Percentiles rank a stretch among this genome's conserved stretches.
Conservation (phyloP, 2,888 invertebrate genomes). For the Ophonus ardosiacus region DNA sequence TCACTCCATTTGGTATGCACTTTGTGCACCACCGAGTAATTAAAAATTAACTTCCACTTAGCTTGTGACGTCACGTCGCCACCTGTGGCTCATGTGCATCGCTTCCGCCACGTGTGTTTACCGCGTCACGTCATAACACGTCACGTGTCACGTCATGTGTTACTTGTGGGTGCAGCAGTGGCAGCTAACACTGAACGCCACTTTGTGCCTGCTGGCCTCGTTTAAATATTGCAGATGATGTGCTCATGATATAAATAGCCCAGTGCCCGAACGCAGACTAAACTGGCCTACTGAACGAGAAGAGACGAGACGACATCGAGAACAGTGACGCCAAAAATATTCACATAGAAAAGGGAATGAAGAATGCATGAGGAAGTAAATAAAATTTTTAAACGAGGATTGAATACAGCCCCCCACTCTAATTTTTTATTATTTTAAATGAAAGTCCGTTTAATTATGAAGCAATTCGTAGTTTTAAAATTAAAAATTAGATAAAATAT, state of each 20-base stretch:
- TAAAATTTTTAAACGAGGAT: no score
- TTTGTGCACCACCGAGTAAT: background rate
- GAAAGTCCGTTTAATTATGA: no score
- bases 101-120: constrained; percentile 12
- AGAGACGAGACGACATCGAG: background rate
- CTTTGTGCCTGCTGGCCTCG: constrained; percentile 10
- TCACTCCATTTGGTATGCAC: background rate
- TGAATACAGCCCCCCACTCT: no score
- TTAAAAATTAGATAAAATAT: no score
- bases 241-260: constrained; percentile 43
- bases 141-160: background rate
- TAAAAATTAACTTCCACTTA: background rate
- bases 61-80: constrained; percentile 14
- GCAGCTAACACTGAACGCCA: background rate
- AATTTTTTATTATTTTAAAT: no score
- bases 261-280: constrained; percentile 5
- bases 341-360: background rate
- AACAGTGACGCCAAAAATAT: background rate
- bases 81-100: constrained; percentile 20
- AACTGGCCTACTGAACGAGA: constrained; percentile 26
- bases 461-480: no score
- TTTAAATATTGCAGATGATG: constrained; percentile 45
- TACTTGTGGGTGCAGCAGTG: background rate
- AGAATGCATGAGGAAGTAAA: no score
- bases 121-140: constrained; percentile 3